Evolutionary conservation across 2,888 invertebrate species (phyloP), one percentile per base, ranked within the genome.

Genomic region (Drosophila seclusa): DNA sequence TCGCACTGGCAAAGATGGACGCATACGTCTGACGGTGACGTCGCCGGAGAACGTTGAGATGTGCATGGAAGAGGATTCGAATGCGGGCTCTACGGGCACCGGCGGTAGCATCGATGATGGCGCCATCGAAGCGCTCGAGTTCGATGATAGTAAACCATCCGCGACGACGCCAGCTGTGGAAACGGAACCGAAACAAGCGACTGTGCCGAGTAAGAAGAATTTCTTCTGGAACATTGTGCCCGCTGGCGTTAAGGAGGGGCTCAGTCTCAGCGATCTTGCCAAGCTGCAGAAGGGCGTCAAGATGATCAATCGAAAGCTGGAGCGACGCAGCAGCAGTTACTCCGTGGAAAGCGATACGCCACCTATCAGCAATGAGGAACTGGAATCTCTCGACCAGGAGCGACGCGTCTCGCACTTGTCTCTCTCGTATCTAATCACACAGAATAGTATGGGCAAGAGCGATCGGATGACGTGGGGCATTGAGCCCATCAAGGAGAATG

Each of bases 401-500:
- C 65, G 90, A 18, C 80, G 86, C 0, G 78, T 83, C 55, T 83
- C 87, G 6, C 89, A 92, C 32, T 78, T 92, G 29, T 93, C 92
- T 29, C 82, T 93, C 2, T 93, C 93, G 0, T 91, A 92, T 86
- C 80, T 93, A 42, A 93, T 93, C 16, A 93, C 93, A 7, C 91
- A 92, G 61, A 93, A 93, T 57, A 93, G 92, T 78, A 91, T 93
- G 71, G 93, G 93, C 31, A 92, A 91, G 62, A 85, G 90, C 66
- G 92, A 91, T 71, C 91, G 92, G 45, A 89, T 93, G 85, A 91
- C 91, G 5, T 93, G 93, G 93, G 92, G 93, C 60, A 92, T 92
- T 57, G 92, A 93, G 70, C 91, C 92, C 18, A 90, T 91, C 16
- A 92, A 92, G 58, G 93, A 93, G 73, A 91, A 90, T 21, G 83